A percentile compares a stretch with the other conserved stretches of the same genome.
These are phyloP conservation scores for Neolamprologus multifasciatus DNA, from an alignment of 2,797 vertebrate genomes.

Conservation along the genomic window DNA sequence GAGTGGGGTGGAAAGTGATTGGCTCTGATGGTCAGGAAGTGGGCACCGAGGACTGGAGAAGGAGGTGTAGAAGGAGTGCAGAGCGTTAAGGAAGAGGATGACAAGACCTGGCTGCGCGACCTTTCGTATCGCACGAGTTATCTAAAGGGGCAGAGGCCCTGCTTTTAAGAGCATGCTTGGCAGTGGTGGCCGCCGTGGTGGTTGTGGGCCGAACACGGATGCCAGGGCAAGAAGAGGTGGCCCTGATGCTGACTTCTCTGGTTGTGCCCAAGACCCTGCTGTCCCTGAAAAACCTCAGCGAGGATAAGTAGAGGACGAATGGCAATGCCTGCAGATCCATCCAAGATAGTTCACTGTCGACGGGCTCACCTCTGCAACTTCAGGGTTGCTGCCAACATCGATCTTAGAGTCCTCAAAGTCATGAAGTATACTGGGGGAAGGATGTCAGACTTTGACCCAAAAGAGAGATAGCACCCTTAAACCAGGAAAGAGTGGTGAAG, in stretches of 20 bases:
- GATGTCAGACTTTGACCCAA: constrained; percentile 24
- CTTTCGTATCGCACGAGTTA: constrained; percentile 71
- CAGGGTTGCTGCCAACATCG: constrained; percentile 30
- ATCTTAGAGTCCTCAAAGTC: constrained; percentile 59
- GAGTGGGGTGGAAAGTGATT: constrained; percentile 86
- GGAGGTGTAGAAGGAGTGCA: constrained; percentile 74
- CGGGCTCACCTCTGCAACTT: constrained; percentile 46
- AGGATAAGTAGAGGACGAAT: constrained; percentile 65
- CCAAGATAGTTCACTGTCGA: constrained; percentile 33
- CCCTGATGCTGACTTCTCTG: constrained; percentile 41
- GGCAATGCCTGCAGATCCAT: constrained; percentile 37
- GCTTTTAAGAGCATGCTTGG: constrained; percentile 72
- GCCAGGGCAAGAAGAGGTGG: constrained; percentile 66
- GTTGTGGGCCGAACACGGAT: constrained; percentile 58
- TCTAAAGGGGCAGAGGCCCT: constrained; percentile 72
- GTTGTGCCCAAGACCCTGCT: constrained; percentile 43
- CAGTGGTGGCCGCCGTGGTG: constrained; percentile 63
- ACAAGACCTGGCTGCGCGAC: constrained; percentile 79
- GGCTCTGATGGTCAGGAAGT: constrained; percentile 92
- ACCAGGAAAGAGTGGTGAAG: neutral
- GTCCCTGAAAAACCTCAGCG: constrained; percentile 38
- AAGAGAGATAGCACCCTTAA: neutral
- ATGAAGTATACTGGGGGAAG: constrained; percentile 15
- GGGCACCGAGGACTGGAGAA: constrained; percentile 77
- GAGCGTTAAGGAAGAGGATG: constrained; percentile 67